Evolutionary conservation across 2,888 invertebrate species (phyloP).

Genomic region (Slavum lentiscoides): DNA sequence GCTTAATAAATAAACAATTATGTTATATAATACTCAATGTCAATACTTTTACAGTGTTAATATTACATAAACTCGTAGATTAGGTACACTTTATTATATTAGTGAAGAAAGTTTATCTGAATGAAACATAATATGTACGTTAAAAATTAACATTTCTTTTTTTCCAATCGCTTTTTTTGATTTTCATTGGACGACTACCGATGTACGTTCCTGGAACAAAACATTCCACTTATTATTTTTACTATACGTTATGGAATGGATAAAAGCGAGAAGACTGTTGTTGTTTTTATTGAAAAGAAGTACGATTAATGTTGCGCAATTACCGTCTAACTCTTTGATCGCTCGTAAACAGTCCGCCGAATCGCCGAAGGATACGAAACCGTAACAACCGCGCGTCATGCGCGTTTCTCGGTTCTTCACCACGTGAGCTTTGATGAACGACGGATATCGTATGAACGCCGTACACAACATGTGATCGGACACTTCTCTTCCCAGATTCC

Average conservation of each 20-base stretch:
- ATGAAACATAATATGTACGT: not conserved
- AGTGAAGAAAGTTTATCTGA: too few relatives aligned
- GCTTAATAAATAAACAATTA: too few relatives aligned
- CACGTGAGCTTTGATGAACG: conserved; percentile 33
- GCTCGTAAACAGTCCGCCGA: conserved; percentile 27
- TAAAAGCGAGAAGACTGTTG: not conserved
- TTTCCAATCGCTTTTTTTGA: conserved; percentile 36
- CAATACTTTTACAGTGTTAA: too few relatives aligned
- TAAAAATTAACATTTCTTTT: conserved; percentile 8
- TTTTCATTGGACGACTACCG: conserved; percentile 39
- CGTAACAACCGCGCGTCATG: conserved; percentile 34
- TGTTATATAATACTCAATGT: too few relatives aligned
- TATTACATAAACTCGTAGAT: too few relatives aligned
- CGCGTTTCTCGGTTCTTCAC: conserved; percentile 31
- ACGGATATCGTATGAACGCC: conserved; percentile 26
- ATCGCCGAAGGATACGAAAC: conserved; percentile 30
- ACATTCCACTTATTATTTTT: not conserved
- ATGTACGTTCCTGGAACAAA: conserved; percentile 33
- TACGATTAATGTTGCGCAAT: not conserved
- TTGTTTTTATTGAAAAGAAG: too few relatives aligned
- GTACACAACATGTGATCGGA: conserved; percentile 10
- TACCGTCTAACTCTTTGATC: conserved; percentile 36
- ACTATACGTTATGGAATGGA: not conserved
- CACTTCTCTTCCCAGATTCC: conserved; percentile 41
- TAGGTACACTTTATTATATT: too few relatives aligned